Percentiles rank a stretch among this genome's conserved stretches.
These are phyloP conservation scores for Dynastes tityus DNA, from an alignment of 2,888 invertebrate genomes.

Conservation along the genomic window DNA sequence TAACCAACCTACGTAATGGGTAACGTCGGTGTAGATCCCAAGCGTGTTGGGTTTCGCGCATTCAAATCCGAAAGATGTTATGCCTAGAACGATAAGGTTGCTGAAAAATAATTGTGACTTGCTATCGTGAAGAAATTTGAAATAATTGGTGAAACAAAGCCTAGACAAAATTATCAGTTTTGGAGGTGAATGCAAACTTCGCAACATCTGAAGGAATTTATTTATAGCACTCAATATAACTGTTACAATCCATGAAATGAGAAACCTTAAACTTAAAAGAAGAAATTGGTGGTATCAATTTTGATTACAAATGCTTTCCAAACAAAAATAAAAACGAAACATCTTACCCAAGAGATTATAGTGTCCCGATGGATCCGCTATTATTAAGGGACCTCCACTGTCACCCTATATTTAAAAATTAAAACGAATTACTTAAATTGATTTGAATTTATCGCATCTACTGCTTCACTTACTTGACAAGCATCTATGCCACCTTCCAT, in stretches of 20 bases:
- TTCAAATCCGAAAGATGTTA: conserved; percentile 80
- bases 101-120: too few species aligned
- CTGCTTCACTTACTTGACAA: conserved; percentile 73
- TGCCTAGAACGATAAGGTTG: conserved; percentile 67
- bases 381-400: conserved; percentile 77
- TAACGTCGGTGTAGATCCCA: conserved; percentile 78
- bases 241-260: too few species aligned
- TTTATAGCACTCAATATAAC: too few species aligned
- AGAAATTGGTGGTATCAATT: too few species aligned
- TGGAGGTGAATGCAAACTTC: too few species aligned
- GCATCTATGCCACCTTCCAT: conserved; percentile 75
- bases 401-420: conserved; percentile 73
- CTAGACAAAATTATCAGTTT: too few species aligned
- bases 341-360: conserved; percentile 75
- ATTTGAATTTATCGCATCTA: neutral
- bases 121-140: too few species aligned
- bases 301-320: too few species aligned
- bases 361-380: conserved; percentile 72
- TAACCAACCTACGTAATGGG: conserved; percentile 75
- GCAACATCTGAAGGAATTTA: too few species aligned
- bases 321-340: conserved; percentile 57
- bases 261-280: too few species aligned
- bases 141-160: too few species aligned
- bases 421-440: neutral
- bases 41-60: conserved; percentile 75